Base-by-base conservation (phyloP, 2,113 vertebrate genomes). In the Anser cygnoides region DNA sequence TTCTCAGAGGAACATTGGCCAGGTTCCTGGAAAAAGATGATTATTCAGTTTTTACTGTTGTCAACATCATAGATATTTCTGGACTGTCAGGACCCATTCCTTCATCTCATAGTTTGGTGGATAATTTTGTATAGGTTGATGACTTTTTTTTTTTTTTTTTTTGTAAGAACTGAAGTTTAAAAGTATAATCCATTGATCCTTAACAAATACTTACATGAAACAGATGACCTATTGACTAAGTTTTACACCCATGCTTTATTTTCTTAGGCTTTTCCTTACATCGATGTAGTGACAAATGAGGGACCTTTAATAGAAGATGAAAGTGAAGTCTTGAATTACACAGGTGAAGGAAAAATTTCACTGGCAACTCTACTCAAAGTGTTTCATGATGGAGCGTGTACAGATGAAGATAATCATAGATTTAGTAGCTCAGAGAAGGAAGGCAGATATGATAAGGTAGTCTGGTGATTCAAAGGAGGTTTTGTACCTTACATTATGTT, bases 321-420 rank as follows among this genome's bases (percentile, higher is more conserved):
- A 59, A 80, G 91, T 55, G 89, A 96, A 73, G 9, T 78, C 3
- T 79, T 82, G 11, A 72, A 68, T 61, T 93, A 85, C 29, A 39
- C 10, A 2, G 92, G 74, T 70, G 91, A 95, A 10, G 97, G 87
- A 86, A 77, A 87, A 16, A 98, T 99, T 91, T 98, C 98, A 50
- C 29, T 99, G 21, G 49, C 97, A 88, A 97, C 93, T 62, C 97
- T 99, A 7, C 95, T 99, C 37, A 92, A 89, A 74, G 98, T 99
- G 15, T 97, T 99, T 96, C 96, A 67, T 83, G 96, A 96, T 88
- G 96, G 97, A 89, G 81, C 93, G 91, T 90, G 20, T 16, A 97
- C 94, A 89, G 54, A 87, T 10, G 95, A 93, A 41, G 97, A 98
- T 11, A 61, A 59, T 41, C 71, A 82, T 39, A 93, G 95, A 82